Conservation (phyloP, 2,797 vertebrate genomes). For the Masticophis lateralis region DNA sequence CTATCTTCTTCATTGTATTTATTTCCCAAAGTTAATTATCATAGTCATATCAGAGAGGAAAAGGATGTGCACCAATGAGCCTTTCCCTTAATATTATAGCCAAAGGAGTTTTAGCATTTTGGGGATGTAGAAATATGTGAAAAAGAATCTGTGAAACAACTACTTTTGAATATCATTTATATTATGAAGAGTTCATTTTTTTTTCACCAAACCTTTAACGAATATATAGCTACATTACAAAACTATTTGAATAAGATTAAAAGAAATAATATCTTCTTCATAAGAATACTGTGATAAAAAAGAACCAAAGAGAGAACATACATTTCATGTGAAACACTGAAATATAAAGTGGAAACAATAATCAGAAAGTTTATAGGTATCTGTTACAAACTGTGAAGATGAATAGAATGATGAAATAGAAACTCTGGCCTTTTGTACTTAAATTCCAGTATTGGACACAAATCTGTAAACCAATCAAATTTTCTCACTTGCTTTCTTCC, state of each 20-base stretch:
- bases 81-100: conserved; percentile 29
- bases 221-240: conserved; percentile 16
- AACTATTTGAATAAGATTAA: conserved; percentile 9
- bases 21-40: conserved; percentile 43
- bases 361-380: background rate
- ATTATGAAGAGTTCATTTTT: background rate
- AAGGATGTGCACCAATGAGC: background rate
- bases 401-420: background rate
- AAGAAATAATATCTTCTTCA: conserved; percentile 31
- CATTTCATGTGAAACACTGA: background rate
- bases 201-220: conserved; percentile 5
- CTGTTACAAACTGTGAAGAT: background rate
- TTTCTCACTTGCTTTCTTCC: background rate
- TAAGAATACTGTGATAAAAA: background rate
- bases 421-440: background rate
- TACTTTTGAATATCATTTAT: background rate
- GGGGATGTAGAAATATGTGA: background rate
- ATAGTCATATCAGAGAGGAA: conserved; percentile 44
- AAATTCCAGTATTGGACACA: background rate
- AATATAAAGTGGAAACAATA: background rate
- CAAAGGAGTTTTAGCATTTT: conserved; percentile 21
- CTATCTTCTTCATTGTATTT: conserved; percentile 42
- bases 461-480: background rate
- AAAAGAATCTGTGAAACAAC: conserved; percentile 11
- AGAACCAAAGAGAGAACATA: background rate